These are phyloP conservation scores for Silurus aristotelis DNA, from an alignment of 2,797 vertebrate genomes.

Conservation along the genomic window DNA sequence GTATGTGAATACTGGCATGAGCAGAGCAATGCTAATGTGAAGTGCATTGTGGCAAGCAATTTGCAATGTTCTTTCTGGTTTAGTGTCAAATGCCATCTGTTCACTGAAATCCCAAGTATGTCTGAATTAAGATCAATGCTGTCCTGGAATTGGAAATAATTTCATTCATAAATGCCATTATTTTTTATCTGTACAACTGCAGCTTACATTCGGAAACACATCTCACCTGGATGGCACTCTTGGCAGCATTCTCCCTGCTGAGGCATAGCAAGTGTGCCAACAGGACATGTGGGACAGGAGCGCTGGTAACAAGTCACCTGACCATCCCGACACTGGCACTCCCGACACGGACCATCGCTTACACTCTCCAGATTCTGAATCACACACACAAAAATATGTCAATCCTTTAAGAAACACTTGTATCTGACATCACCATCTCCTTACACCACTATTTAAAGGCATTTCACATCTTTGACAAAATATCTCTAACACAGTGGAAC, in stretches of 20 bases:
- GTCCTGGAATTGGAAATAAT: not conserved
- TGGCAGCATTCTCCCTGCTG: conserved; percentile 80
- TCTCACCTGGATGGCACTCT: conserved; percentile 80
- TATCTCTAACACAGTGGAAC: not conserved
- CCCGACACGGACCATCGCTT: conserved; percentile 74
- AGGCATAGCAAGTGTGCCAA: conserved; percentile 69
- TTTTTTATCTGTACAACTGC: not conserved
- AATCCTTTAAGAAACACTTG: not conserved
- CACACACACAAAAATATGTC: conserved; percentile 2
- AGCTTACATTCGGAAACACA: not conserved
- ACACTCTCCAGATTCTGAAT: conserved; percentile 75
- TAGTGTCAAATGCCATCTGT: not conserved
- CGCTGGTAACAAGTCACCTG: conserved; percentile 82
- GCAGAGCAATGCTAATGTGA: not conserved
- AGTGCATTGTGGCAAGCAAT: not conserved
- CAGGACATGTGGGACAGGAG: conserved; percentile 82
- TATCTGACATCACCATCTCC: not conserved
- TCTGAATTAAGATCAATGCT: not conserved
- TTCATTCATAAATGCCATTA: not conserved
- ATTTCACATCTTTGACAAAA: not conserved
- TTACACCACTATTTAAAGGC: not conserved
- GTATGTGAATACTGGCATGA: not conserved
- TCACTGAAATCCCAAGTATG: not conserved
- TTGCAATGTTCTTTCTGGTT: not conserved
- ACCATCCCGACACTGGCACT: conserved; percentile 79